phyloP scores from a whole-genome alignment of 2,113 vertebrate species.

The Semicossyphus pulcher region DNA sequence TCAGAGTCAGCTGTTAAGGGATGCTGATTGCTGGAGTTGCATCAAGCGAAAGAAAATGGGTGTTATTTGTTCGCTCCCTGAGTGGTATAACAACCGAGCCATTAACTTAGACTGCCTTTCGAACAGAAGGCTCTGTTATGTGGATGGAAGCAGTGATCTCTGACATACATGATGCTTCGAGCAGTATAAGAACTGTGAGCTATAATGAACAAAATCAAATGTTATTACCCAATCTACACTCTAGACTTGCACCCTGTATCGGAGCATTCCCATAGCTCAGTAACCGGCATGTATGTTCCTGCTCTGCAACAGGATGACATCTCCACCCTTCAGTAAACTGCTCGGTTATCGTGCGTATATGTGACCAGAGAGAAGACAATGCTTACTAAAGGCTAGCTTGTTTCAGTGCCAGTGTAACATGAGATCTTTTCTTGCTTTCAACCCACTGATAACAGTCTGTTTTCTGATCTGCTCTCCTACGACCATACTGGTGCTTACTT shows the following conservation, averaged over 20 bases:
- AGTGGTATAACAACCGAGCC: slow-evolving; percentile 10
- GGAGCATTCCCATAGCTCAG: not conserved
- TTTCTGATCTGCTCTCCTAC: not conserved
- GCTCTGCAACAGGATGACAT: not conserved
- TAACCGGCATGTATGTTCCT: not conserved
- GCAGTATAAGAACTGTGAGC: not conserved
- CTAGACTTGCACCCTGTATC: too few relatives aligned
- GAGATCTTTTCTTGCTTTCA: not conserved
- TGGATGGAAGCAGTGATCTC: not conserved
- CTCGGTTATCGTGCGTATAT: not conserved
- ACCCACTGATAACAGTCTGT: not conserved
- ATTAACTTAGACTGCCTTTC: slow-evolving; percentile 25
- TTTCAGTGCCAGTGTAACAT: not conserved
- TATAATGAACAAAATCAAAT: too few relatives aligned
- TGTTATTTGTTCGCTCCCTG: slow-evolving; percentile 22
- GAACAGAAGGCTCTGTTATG: slow-evolving; percentile 5
- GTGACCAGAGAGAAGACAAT: not conserved
- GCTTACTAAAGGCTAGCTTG: too few relatives aligned
- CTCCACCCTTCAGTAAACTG: not conserved
- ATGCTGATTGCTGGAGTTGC: slow-evolving; percentile 38
- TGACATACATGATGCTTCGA: not conserved
- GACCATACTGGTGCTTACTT: not conserved
- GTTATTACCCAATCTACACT: too few relatives aligned
- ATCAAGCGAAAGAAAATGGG: slow-evolving; percentile 34
- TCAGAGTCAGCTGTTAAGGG: slow-evolving; percentile 37